These are phyloP conservation scores for Drosophila mayri DNA, from an alignment of 1,140 invertebrate species.

Conservation along the genomic window DNA sequence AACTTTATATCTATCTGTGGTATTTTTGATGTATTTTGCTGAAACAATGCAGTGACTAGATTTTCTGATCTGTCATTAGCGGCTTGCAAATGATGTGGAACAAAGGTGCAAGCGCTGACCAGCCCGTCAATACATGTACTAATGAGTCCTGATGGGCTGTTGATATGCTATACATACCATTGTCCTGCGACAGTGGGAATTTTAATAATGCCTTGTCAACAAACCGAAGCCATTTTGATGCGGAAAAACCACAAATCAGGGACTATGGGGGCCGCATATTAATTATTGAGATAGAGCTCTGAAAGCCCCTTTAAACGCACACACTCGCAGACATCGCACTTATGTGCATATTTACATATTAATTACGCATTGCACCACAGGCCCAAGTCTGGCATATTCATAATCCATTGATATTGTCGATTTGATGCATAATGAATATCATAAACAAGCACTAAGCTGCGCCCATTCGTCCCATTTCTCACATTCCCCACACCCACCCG, in stretches of 20 bases:
- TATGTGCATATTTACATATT: constrained; percentile 80
- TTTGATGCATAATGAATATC: constrained; percentile 82
- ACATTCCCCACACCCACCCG: not conserved
- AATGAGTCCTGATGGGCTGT: constrained; percentile 12
- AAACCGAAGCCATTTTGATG: constrained; percentile 21
- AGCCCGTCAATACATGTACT: not conserved
- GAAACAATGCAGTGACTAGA: not conserved
- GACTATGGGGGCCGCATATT: constrained; percentile 30
- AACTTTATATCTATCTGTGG: constrained; percentile 10
- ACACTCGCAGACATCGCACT: constrained; percentile 33
- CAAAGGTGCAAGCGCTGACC: not conserved
- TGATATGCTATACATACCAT: not conserved
- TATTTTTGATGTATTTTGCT: not conserved
- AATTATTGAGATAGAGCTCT: constrained; percentile 66
- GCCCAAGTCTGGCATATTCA: constrained; percentile 67
- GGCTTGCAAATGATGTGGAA: not conserved
- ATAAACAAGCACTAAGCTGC: constrained; percentile 70
- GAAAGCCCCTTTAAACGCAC: constrained; percentile 24
- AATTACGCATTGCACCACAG: constrained; percentile 74
- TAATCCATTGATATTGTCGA: constrained; percentile 82
- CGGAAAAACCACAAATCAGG: constrained; percentile 51
- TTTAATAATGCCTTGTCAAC: constrained; percentile 71
- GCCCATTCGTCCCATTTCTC: not conserved
- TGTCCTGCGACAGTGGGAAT: constrained; percentile 31
- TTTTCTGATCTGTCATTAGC: not conserved